Evolutionary conservation across 2,113 vertebrate genomes (phyloP).

Genomic region (Odocoileus hemionus): DNA sequence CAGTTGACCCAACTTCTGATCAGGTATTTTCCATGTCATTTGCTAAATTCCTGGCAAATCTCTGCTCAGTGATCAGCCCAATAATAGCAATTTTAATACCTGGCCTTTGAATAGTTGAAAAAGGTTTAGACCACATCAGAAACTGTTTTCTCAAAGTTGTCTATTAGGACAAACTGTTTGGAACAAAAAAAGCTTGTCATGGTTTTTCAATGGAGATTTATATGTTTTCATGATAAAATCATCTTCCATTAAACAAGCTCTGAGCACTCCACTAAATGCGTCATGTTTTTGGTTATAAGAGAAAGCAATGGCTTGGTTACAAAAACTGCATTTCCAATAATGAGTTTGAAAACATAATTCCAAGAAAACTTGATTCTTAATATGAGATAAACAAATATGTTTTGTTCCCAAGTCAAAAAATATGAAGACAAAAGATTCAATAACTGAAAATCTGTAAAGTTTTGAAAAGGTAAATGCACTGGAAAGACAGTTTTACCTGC

Average conservation of each 20-base stretch:
- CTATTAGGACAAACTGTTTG: background rate
- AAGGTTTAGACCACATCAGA: background rate
- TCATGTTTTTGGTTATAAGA: background rate
- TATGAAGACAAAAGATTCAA: background rate
- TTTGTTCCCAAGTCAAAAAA: background rate
- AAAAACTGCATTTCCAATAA: slow-evolving; percentile 15
- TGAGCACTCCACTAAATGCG: background rate
- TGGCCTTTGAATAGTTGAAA: background rate
- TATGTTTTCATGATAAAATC: background rate
- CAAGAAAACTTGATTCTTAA: slow-evolving; percentile 8
- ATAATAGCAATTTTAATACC: background rate
- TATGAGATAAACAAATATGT: background rate
- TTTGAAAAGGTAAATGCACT: background rate
- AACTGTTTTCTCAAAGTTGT: background rate
- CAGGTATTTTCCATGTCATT: background rate
- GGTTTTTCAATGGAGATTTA: background rate
- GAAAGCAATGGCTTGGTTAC: background rate
- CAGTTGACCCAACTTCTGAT: background rate
- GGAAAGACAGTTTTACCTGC: background rate
- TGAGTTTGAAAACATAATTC: background rate
- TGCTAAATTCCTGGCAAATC: background rate
- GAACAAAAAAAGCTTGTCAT: background rate
- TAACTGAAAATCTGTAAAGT: background rate
- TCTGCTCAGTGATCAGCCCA: background rate
- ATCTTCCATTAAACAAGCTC: background rate